Conservation (phyloP, 2,113 vertebrate genomes). For the Calyptommatus sinebrachiatus region DNA sequence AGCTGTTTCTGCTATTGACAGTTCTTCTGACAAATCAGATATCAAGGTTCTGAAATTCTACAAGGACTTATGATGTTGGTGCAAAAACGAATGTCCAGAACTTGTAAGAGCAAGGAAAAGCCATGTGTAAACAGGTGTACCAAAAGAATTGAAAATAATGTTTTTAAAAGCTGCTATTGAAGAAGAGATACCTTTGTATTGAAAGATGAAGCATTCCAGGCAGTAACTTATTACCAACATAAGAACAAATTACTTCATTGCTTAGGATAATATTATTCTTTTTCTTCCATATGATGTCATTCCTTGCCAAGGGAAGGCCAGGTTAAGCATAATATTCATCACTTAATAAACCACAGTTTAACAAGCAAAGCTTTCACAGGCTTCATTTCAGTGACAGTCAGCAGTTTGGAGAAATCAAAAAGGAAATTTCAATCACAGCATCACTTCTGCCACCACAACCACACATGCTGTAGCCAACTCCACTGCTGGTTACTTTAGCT, state of each 20-base stretch:
- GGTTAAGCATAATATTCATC: not conserved
- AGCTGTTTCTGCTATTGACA: constrained; percentile 40
- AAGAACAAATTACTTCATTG: not conserved
- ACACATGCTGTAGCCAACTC: too few relatives aligned
- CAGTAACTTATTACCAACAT: not conserved
- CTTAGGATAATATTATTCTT: not conserved
- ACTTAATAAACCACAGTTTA: not conserved
- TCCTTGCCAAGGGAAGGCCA: not conserved
- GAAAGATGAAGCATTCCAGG: not conserved
- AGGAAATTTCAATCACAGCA: too few relatives aligned
- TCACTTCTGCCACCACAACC: too few relatives aligned
- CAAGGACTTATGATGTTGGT: constrained; percentile 55
- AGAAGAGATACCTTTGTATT: not conserved
- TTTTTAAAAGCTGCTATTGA: not conserved
- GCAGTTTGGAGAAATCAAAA: too few relatives aligned
- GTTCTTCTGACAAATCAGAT: constrained; percentile 50
- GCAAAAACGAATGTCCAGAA: constrained; percentile 54
- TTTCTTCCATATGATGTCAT: not conserved
- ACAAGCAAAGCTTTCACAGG: too few relatives aligned
- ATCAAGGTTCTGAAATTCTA: constrained; percentile 64
- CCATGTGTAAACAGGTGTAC: constrained; percentile 4
- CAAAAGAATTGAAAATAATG: not conserved
- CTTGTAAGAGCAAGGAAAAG: constrained; percentile 28
- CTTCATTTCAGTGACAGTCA: too few relatives aligned
- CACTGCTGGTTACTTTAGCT: too few relatives aligned